These are phyloP conservation scores for Synergus gifuensis DNA, from an alignment of 2,888 invertebrate genomes.

Conservation along the genomic window DNA sequence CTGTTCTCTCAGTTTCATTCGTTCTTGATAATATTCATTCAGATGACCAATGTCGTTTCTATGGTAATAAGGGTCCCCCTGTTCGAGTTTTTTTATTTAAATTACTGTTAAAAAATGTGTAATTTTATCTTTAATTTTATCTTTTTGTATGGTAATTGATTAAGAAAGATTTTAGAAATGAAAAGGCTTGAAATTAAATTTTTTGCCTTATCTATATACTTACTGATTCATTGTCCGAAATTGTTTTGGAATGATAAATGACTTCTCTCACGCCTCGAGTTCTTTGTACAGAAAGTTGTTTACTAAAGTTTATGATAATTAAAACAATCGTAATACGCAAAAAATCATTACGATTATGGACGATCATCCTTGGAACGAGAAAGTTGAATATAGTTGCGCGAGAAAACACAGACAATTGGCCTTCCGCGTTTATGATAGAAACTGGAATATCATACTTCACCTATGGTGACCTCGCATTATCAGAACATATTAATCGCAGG, in stretches of 20 bases:
- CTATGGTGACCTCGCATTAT: constrained; percentile 21
- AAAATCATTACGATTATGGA: constrained; percentile 14
- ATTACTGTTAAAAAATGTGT: too few species aligned
- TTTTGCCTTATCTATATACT: not conserved
- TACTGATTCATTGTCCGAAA: not conserved
- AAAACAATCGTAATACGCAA: not conserved
- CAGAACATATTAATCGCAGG: not conserved
- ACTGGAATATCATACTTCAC: constrained; percentile 26
- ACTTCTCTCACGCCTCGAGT: not conserved
- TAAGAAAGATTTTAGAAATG: too few species aligned
- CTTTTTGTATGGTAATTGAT: too few species aligned
- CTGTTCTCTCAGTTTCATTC: constrained; percentile 12
- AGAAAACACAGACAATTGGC: constrained; percentile 7
- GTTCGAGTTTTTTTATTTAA: too few species aligned
- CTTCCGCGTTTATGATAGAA: constrained; percentile 17
- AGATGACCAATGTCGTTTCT: constrained; percentile 22
- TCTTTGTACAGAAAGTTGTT: constrained; percentile 6
- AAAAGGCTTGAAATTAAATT: too few species aligned
- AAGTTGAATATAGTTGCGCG: not conserved
- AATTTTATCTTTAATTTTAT: too few species aligned
- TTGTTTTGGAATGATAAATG: not conserved
- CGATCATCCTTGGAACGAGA: constrained; percentile 22
- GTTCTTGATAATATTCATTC: constrained; percentile 22
- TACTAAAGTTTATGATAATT: constrained; percentile 5
- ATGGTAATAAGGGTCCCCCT: not conserved